Percentiles rank a stretch among this genome's conserved stretches.
phyloP scores from a whole-genome alignment of 2,113 vertebrate species.

The Malurus elegans region DNA sequence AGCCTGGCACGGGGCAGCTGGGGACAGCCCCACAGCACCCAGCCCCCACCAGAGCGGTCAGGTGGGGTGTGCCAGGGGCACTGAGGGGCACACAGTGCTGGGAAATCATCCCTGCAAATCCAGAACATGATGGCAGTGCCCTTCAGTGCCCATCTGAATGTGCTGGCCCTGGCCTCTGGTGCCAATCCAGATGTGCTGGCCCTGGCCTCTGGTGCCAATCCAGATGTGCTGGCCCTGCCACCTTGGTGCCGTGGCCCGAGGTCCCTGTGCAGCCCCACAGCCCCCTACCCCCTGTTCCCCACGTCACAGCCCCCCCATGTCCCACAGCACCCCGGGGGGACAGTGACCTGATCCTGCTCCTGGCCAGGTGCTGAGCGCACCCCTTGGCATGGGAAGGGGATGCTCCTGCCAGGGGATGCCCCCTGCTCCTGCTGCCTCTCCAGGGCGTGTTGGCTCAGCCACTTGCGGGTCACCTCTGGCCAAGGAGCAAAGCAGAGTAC shows the following conservation, averaged over 20 bases:
- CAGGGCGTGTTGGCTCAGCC: background rate
- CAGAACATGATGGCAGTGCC: background rate
- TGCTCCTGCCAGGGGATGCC: background rate
- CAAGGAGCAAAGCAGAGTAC: fast-evolving
- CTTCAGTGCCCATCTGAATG: background rate
- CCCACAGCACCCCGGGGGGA: background rate
- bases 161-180: background rate
- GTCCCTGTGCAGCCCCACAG: background rate
- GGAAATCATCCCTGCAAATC: background rate
- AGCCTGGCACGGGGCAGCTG: background rate
- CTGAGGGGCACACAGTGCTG: background rate
- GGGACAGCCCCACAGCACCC: fast-evolving
- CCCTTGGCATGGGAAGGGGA: fast-evolving
- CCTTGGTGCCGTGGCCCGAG: fast-evolving
- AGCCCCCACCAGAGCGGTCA: fast-evolving
- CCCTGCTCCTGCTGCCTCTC: background rate
- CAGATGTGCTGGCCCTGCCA: background rate
- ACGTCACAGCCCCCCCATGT: background rate
- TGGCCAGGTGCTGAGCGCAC: fast-evolving
- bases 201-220: background rate
- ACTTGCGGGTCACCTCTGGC: fast-evolving
- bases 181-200: background rate
- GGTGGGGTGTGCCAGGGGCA: background rate
- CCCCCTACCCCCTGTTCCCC: background rate
- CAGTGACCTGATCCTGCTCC: background rate